Evolutionary conservation across 1,140 invertebrate species (phyloP), one percentile per base, ranked within the genome.

Genomic region (Pseudobourletiella spinata): DNA sequence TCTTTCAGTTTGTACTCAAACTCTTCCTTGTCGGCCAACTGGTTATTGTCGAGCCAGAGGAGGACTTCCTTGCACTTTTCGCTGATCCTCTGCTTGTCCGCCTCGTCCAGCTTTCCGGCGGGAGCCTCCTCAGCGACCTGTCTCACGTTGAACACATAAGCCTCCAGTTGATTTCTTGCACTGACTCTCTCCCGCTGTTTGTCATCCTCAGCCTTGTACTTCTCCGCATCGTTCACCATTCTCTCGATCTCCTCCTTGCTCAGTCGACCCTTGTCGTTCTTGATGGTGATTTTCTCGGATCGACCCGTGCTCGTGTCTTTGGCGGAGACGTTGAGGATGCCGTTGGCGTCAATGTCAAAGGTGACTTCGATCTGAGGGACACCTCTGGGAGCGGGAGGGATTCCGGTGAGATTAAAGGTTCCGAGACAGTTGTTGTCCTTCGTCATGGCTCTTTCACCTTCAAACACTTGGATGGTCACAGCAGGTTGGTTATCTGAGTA

Each of bases 231-330:
- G 22, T 79, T 74, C 14, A 96, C 79, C 93, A 96, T 96, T 28
- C 85, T 80, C 71, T 95, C 90, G 68, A 96, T 96, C 92, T n/a
- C n/a, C n/a, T n/a, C n/a, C n/a, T n/a, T n/a, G n/a, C n/a, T n/a
- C n/a, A n/a, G n/a, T n/a, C n/a, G 83, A 1, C 92, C 91, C 74
- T 94, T 95, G 72, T 96, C 92, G 71, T 96, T 96, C 25, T 88
- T 91, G 59, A 95, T 95, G 28, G 87, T 85, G 60, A 89, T 88
- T 68, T 83, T 83, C 71, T 89, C 86, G 1, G 81, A 82, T 59
- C 83, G 84, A n/a, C 86, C 86, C 1, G 85, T 88, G 59, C 84
- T 86, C 67, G 76, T 83, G 65, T 91, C 88, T 71, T 83, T 81
- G 15, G 88, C 88, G 2, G 83, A 84, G 0, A 91, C 89, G 72